phyloP scores from a whole-genome alignment of 2,888 invertebrate genomes.

The Megastigmus dorsalis region DNA sequence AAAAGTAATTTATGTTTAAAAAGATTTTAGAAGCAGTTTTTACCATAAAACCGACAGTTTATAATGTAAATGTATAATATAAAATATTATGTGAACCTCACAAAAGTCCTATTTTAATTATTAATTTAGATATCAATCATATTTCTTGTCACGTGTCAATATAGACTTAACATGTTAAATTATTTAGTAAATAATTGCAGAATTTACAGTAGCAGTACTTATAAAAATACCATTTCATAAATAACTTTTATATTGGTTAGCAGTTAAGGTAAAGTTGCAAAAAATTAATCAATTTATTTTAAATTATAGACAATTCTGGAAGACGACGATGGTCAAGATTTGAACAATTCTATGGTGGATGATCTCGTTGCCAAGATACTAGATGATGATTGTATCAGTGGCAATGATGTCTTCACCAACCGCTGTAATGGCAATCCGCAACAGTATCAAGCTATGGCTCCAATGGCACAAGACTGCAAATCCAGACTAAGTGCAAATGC shows the following conservation, averaged over 20 bases:
- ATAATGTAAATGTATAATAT: no score
- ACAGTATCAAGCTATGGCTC: conserved; percentile 55
- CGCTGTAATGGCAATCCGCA: conserved; percentile 63
- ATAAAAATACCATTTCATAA: not conserved
- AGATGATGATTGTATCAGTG: conserved; percentile 77
- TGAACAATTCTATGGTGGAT: conserved; percentile 79
- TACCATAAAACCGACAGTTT: no score
- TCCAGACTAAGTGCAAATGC: conserved; percentile 43
- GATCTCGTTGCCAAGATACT: conserved; percentile 81
- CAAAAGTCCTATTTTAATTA: no score
- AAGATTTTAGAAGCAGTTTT: no score
- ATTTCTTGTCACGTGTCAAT: no score
- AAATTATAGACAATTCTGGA: conserved; percentile 65
- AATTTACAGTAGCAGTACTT: not conserved
- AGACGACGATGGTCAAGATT: conserved; percentile 70
- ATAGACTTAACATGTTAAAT: not conserved
- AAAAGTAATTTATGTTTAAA: not conserved
- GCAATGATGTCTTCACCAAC: conserved; percentile 62
- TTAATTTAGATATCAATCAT: no score
- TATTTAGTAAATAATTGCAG: not conserved
- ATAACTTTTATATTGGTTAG: not conserved
- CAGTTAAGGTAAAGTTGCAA: conserved; percentile 57
- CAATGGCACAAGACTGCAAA: conserved; percentile 49
- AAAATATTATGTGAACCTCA: no score
- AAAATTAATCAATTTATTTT: conserved; percentile 54